phyloP scores from a whole-genome alignment of 2,797 vertebrate species.

The Borostomias antarcticus region DNA sequence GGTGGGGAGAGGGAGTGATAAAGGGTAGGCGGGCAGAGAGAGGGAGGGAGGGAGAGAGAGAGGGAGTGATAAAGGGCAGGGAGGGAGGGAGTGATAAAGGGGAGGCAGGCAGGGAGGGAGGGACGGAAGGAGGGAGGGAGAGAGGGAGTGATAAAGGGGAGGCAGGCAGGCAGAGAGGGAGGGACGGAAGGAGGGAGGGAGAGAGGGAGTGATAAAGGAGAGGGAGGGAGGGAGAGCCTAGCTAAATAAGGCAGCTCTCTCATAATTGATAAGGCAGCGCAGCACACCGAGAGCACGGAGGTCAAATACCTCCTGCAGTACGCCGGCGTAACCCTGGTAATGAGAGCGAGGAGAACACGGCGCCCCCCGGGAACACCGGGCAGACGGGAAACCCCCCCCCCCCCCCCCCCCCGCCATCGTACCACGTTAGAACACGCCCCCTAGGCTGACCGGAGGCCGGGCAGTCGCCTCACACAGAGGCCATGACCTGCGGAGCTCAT shows the following conservation, averaged over 20 bases:
- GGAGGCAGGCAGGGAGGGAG: neutral
- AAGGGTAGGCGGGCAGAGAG: too few species aligned
- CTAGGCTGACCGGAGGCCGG: too few species aligned
- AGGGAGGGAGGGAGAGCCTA: neutral
- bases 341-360: neutral
- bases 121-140: neutral
- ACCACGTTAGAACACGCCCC: too few species aligned
- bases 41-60: neutral
- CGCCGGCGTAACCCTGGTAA: constrained; percentile 12
- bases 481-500: too few species aligned
- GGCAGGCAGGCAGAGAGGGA: too few species aligned
- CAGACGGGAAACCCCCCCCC: too few species aligned
- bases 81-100: neutral
- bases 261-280: constrained; percentile 42
- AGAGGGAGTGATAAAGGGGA: neutral
- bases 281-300: constrained; percentile 11
- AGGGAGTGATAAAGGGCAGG: neutral
- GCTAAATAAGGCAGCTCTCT: constrained; percentile 37
- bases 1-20: too few species aligned
- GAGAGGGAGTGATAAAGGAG: neutral
- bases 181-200: neutral
- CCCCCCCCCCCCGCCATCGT: too few species aligned
- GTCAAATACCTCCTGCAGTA: constrained; percentile 27
- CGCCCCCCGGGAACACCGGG: neutral
- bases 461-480: too few species aligned